Conservation (phyloP, 1,140 invertebrate species). For the Ectropis grisescens region DNA sequence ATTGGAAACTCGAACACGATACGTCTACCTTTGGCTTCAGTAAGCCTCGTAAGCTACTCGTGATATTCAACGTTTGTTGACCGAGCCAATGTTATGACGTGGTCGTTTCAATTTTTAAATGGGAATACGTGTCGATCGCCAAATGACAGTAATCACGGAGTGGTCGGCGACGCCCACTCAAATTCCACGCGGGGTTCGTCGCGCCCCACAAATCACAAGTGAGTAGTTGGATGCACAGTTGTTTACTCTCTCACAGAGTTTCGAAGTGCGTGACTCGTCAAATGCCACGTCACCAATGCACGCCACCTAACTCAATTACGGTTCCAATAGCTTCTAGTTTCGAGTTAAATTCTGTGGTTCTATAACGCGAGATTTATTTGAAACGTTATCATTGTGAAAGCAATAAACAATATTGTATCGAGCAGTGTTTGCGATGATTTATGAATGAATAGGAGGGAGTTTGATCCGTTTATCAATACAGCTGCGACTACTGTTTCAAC, state of each 20-base stretch:
- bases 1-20: too few relatives aligned
- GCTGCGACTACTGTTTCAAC: slow-evolving; percentile 16
- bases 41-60: too few relatives aligned
- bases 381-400: too few relatives aligned
- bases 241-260: slow-evolving; percentile 27
- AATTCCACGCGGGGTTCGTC: slow-evolving; percentile 4
- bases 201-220: slow-evolving; percentile 1
- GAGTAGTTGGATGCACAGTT: slow-evolving; percentile 13
- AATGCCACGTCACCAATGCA: slow-evolving; percentile 22
- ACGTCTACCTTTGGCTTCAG: too few relatives aligned
- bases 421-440: slow-evolving; percentile 1
- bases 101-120: not conserved
- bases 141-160: slow-evolving; percentile 1
- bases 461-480: slow-evolving; percentile 16
- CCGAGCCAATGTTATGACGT: too few relatives aligned
- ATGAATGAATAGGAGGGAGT: slow-evolving; percentile 2
- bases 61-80: too few relatives aligned
- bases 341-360: too few relatives aligned
- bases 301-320: slow-evolving; percentile 8
- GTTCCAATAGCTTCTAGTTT: not conserved
- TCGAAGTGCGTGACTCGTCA: slow-evolving; percentile 30
- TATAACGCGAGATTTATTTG: too few relatives aligned
- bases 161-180: slow-evolving; percentile 4
- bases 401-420: slow-evolving; percentile 1
- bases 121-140: slow-evolving; percentile 7